phyloP scores from a whole-genome alignment of 1,140 invertebrate genomes.

The Saccostrea glomerata region DNA sequence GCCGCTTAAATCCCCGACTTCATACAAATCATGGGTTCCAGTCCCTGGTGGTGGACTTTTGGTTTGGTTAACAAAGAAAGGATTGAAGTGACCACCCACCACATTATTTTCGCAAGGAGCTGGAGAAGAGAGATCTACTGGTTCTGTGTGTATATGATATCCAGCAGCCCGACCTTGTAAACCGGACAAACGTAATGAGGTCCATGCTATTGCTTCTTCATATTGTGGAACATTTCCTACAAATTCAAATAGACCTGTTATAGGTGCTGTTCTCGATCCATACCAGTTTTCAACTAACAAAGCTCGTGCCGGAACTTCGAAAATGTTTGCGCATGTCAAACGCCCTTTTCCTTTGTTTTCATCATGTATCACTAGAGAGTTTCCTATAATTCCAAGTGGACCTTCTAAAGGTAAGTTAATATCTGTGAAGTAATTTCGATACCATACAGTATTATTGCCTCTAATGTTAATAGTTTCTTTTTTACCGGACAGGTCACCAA shows the following conservation, averaged over 20 bases:
- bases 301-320: slow-evolving; percentile 58
- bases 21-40: slow-evolving; percentile 83
- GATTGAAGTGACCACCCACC: slow-evolving; percentile 84
- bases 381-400: slow-evolving; percentile 87
- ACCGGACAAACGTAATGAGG: slow-evolving; percentile 84
- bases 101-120: slow-evolving; percentile 91
- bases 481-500: slow-evolving; percentile 82
- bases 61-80: slow-evolving; percentile 76
- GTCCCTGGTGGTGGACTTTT: slow-evolving; percentile 79
- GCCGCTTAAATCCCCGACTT: slow-evolving; percentile 93
- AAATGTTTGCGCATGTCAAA: slow-evolving; percentile 88
- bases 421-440: slow-evolving; percentile 90
- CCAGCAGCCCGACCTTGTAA: slow-evolving; percentile 79
- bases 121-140: slow-evolving; percentile 81
- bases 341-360: slow-evolving; percentile 91
- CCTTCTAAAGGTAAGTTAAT: slow-evolving; percentile 87
- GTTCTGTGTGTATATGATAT: slow-evolving; percentile 81
- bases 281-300: slow-evolving; percentile 77
- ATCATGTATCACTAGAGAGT: slow-evolving; percentile 93
- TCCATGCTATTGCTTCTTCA: slow-evolving; percentile 49
- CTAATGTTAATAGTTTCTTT: slow-evolving; percentile 87
- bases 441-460: slow-evolving; percentile 86
- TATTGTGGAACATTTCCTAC: slow-evolving; percentile 78
- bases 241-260: slow-evolving; percentile 62
- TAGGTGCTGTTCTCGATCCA: slow-evolving; percentile 43